Base-by-base conservation (phyloP, 2,888 invertebrate genomes). In the Drosophila antonietae region DNA sequence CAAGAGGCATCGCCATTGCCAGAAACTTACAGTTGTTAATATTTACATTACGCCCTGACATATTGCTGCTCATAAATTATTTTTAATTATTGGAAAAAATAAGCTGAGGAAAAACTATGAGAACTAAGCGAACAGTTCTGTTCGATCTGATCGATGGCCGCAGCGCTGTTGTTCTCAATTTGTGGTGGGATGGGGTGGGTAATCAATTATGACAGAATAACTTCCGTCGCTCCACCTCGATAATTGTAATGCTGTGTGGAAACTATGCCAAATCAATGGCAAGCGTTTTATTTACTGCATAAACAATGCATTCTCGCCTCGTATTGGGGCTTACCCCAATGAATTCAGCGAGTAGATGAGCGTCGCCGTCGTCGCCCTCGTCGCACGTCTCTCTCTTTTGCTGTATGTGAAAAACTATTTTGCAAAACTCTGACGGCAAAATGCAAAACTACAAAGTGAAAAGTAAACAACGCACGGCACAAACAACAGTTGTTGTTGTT, bases 371-470 rank as follows among this genome's bases (percentile, higher is more conserved):
- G 4, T 20, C 6, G 7, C 7, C 14, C 51, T 41, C 8, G 4
- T 20, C 6, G 1, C 23, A 10, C 23, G 2, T 7, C 35, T 7
- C 20, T 8, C 46, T 7, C 46, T 14, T 46, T 23, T 51, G 47
- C 46, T 65, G 64, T 64, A 76, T 72, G 68, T 64, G 56, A 47
- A 55, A 80, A 80, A 81, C 66, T 67, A 71, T 78, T 81, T 71
- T 55, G 64, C 69, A 64, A 63, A 83, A 70, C 79, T 81, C 74
- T 76, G 71, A 68, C 80, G 85, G 88, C 73, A 67, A 79, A 79
- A 77, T 88, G 86, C 69, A 83, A 88, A 83, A 80, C 69, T 83
- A 78, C 88, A 83, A 88, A 88, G 83, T 88, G 88, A 85, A 83
- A 82, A 77, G 83, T 88, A 85, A 83, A 88, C 83, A 83, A 78